Evolutionary conservation across 2,113 vertebrate species (phyloP).

Genomic region (Melanerpes formicivorus): DNA sequence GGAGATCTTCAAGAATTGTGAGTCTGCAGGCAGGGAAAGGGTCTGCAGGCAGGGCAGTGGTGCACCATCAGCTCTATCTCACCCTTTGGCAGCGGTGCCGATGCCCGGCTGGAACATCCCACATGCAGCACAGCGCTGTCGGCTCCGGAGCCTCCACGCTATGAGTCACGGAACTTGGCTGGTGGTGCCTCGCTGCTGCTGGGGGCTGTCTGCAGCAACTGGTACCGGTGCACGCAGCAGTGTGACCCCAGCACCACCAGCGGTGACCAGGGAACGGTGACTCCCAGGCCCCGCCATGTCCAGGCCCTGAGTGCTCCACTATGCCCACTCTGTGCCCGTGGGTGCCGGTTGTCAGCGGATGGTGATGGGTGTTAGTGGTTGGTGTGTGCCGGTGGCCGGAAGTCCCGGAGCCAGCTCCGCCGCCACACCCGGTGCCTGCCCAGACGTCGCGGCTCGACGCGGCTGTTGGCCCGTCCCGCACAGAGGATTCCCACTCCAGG

Average conservation of each 20-base stretch:
- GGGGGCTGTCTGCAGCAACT: background rate
- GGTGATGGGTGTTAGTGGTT: background rate
- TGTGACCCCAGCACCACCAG: background rate
- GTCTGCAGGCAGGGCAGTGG: background rate
- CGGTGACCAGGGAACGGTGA: background rate
- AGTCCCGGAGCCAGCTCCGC: too few relatives aligned
- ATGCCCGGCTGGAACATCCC: background rate
- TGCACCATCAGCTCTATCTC: background rate
- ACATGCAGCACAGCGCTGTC: background rate
- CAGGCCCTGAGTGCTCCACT: accelerated
- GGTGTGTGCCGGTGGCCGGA: background rate
- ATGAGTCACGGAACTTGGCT: constrained; percentile 58
- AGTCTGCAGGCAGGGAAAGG: background rate
- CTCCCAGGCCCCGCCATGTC: background rate
- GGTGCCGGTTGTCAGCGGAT: background rate
- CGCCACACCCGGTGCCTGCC: too few relatives aligned
- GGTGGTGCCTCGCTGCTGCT: background rate
- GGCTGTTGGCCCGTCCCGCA: background rate
- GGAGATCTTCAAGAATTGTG: background rate
- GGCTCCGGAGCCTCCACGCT: background rate
- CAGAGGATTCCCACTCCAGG: background rate
- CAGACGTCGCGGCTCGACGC: background rate
- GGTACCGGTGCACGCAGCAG: background rate
- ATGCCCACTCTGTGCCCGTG: background rate
- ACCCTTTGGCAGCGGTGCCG: background rate